Evolutionary conservation across 2,113 vertebrate genomes (phyloP), one percentile per base, ranked within the genome.

Genomic region (Pandion haliaetus): DNA sequence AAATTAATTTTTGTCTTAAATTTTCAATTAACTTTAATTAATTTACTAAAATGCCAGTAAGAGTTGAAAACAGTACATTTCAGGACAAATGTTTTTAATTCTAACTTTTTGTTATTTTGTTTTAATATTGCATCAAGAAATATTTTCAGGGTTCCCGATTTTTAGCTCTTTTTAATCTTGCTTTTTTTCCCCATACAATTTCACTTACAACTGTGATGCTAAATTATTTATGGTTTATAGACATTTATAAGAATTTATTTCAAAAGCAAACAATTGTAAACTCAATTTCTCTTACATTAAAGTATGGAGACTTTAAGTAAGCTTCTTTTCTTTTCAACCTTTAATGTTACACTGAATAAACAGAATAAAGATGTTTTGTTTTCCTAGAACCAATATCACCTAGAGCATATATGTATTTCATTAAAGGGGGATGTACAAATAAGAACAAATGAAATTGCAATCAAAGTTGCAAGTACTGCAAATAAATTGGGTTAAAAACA

Each of bases 401-500:
- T 29, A 78, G 2, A 36, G 11, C 7, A 47, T 26, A 29, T 21
- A 36, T 17, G 4, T 32, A n/a, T 88, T 88, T 63, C 36, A 29
- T 74, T 69, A 73, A 79, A 67, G 18, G 24, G 7, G 4, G 6
- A 18, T 50, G 14, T 38, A 38, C 10, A 61, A 77, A 86, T 49
- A 66, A 49, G 31, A 80, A 78, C 70, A 65, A 47, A 58, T 9
- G 8, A 69, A 34, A 54, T 20, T 82, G 15, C 17, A 72, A 57
- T 44, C 49, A 9, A 61, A 61, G 17, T 28, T 50, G 9, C 40
- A 45, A 81, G 16, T 62, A 17, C 14, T n/a, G 31, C 20, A 73
- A 52, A 69, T 93, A 93, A 72, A 89, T 94, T 89, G 88, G 83
- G 17, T 78, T 96, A 87, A 97, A 96, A 95, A 87, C 83, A 88